Base-by-base conservation (phyloP, 2,888 invertebrate genomes). In the Mesopsocus fuscifrons region DNA sequence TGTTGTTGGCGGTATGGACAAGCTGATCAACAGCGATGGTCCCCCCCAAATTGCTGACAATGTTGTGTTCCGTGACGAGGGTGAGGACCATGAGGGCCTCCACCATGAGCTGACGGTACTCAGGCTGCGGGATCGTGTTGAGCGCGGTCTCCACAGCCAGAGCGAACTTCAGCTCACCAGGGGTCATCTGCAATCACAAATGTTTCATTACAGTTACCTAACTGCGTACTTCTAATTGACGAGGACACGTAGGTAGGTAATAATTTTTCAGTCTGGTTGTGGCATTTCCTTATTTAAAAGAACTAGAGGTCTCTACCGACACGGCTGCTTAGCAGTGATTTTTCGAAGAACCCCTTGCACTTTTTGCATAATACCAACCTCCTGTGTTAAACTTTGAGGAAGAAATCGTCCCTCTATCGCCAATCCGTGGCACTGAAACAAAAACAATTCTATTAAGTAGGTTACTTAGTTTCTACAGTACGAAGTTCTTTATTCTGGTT, bases 161-260 rank as follows among this genome's bases (percentile, higher is more conserved):
- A 0, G 98, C 97, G 63, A 98, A 98, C 65, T 98, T 98, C 52
- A 97, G 64, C 64, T 98, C 98, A 33, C 94, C 94, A 0, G 94
- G 76, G 1, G 98, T 98, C 98, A 98, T 98, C 74, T 72, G 52
- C 3, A 52, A 50, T n/a, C n/a, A n/a, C n/a, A 33, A 33, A 32
- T 16, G 23, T 41, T 41, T 2, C 8, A 41, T 18, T 5, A 18
- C 32, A 42, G 15, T 30, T 3, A 40, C 11, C 22, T 16, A 3
- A 3, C 9, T 1, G 18, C 9, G 18, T 17, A 2, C n/a, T 11
- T 3, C 16, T 17, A 34, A 34, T n/a, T n/a, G n/a, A n/a, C n/a
- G n/a, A n/a, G n/a, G 16, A 9, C 3, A 34, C 5, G 18, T n/a
- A 34, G 34, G 2, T 2, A 31, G 31, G n/a, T 11, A 20, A 34